phyloP scores from a whole-genome alignment of 2,888 invertebrate genomes.

The Lacanobia wlatinum region DNA sequence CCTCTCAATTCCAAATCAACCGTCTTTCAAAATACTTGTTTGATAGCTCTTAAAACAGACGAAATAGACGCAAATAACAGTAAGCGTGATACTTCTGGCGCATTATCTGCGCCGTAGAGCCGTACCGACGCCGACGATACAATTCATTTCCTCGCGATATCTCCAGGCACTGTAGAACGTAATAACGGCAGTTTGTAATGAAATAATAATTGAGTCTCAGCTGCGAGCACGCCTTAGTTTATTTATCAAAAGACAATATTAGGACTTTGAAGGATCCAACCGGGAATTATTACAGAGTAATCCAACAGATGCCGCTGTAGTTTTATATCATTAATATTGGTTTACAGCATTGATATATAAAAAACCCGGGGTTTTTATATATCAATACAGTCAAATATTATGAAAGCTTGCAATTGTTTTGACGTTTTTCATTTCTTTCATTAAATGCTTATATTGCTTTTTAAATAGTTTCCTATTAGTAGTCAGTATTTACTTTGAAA shows the following conservation, averaged over 20 bases:
- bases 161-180: conserved; percentile 66
- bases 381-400: conserved; percentile 22
- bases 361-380: no score
- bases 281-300: conserved; percentile 67
- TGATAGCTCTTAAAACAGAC: conserved; percentile 16
- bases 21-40: background rate
- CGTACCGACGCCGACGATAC: conserved; percentile 52
- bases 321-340: conserved; percentile 37
- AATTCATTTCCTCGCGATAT: conserved; percentile 67
- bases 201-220: conserved; percentile 76
- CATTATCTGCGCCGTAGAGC: conserved; percentile 2
- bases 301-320: conserved; percentile 56
- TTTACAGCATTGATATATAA: no score
- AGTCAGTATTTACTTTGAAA: background rate
- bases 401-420: conserved; percentile 14
- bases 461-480: background rate
- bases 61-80: conserved; percentile 7
- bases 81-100: conserved; percentile 39
- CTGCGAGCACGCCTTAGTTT: conserved; percentile 72
- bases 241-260: conserved; percentile 81
- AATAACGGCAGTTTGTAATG: conserved; percentile 75
- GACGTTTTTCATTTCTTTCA: conserved; percentile 4
- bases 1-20: background rate
- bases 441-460: background rate
- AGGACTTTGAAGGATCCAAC: conserved; percentile 69